A percentile compares a stretch with the other conserved stretches of the same genome.
Evolutionary conservation across 2,113 vertebrate species (phyloP).

Genomic region (Corythaixoides concolor): DNA sequence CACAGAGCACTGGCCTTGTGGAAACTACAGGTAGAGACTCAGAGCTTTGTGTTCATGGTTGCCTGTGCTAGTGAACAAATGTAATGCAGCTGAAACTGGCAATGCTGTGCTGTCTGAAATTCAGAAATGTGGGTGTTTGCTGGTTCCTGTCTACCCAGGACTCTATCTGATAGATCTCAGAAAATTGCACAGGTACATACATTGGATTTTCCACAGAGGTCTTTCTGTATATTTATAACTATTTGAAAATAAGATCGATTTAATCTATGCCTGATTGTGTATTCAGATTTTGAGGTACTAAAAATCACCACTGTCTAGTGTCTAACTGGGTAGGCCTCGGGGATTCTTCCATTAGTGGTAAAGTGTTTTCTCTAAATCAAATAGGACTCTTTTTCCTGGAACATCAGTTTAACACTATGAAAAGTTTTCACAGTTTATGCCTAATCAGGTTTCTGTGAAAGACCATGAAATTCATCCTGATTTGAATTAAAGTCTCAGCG

Average conservation of each 20-base stretch:
- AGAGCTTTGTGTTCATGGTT: neutral
- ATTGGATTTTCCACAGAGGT: neutral
- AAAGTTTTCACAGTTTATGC: neutral
- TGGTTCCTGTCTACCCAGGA: neutral
- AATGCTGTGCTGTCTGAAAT: neutral
- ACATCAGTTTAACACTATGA: neutral
- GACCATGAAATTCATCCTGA: neutral
- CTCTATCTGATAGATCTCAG: neutral
- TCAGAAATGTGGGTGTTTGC: neutral
- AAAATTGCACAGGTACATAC: neutral
- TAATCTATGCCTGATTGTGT: neutral
- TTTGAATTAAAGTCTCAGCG: neutral
- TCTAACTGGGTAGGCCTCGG: neutral
- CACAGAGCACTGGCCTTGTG: neutral
- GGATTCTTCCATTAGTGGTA: neutral
- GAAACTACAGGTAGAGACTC: neutral
- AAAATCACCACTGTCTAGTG: neutral
- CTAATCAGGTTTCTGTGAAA: neutral
- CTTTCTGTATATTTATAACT: neutral
- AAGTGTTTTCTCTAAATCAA: neutral
- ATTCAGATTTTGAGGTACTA: neutral
- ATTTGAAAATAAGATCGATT: neutral
- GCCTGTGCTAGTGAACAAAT: neutral
- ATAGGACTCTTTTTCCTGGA: neutral
- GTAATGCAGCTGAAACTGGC: neutral